These are phyloP conservation scores for Pogonognathellus flavescens DNA, from an alignment of 1,140 invertebrate genomes.

Conservation along the genomic window DNA sequence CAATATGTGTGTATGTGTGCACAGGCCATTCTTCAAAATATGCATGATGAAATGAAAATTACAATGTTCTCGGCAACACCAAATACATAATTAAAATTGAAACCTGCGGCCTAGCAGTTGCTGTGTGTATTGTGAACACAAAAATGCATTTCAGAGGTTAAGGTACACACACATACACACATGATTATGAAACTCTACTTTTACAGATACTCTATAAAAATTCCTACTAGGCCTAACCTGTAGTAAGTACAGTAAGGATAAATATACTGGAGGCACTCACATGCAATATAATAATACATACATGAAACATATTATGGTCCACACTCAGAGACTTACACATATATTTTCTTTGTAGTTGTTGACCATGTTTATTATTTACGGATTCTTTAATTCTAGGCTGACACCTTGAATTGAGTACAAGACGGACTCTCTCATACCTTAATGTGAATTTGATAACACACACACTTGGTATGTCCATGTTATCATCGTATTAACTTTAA, in stretches of 20 bases:
- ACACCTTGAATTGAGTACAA: slow-evolving; percentile 35
- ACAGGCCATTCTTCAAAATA: too few relatives aligned
- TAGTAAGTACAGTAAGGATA: too few relatives aligned
- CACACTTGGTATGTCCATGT: neutral
- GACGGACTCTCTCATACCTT: neutral
- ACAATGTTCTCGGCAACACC: slow-evolving; percentile 12
- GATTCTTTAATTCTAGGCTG: slow-evolving; percentile 38
- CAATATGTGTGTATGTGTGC: too few relatives aligned
- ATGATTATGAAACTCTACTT: neutral
- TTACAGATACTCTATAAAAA: neutral
- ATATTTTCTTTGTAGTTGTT: neutral
- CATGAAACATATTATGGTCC: too few relatives aligned
- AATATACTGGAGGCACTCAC: too few relatives aligned
- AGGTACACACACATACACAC: neutral
- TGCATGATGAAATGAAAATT: slow-evolving; percentile 32
- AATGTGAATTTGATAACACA: neutral
- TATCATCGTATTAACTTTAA: slow-evolving; percentile 40
- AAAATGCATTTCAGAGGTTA: neutral
- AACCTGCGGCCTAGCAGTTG: neutral
- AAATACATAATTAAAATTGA: neutral
- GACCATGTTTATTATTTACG: slow-evolving; percentile 13
- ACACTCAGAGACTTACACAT: too few relatives aligned
- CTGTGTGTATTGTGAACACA: neutral
- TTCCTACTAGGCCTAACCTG: neutral
- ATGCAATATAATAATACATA: too few relatives aligned